Evolutionary conservation across 2,113 vertebrate genomes (phyloP).

Genomic region (Syngnathus typhle): DNA sequence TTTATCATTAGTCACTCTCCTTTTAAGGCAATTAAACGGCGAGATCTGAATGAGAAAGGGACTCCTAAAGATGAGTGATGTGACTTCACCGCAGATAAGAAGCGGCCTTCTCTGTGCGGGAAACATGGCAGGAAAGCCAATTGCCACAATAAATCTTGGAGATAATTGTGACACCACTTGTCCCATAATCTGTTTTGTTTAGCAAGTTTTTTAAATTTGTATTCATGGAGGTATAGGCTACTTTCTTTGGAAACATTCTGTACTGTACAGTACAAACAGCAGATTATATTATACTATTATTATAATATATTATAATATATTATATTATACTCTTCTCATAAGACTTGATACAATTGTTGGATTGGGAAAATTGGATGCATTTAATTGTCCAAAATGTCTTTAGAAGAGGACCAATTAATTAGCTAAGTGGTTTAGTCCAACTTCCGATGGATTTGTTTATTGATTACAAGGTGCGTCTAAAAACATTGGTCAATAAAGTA

Average conservation of each 20-base stretch:
- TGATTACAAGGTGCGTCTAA: not conserved
- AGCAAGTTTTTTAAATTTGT: not conserved
- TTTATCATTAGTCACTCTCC: not conserved
- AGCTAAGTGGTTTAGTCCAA: not conserved
- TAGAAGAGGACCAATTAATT: not conserved
- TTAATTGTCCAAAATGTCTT: not conserved
- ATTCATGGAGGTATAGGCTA: not conserved
- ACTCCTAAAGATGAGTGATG: not conserved
- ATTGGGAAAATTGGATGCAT: not conserved
- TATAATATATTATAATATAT: no score
- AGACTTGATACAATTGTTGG: not conserved
- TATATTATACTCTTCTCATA: not conserved
- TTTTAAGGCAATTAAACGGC: slow-evolving; percentile 1
- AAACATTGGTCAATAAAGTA: not conserved
- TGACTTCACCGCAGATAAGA: not conserved
- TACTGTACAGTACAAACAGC: not conserved
- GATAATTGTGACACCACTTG: not conserved
- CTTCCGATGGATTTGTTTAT: not conserved
- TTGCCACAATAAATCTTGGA: not conserved
- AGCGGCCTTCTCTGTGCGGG: not conserved
- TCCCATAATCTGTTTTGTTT: not conserved
- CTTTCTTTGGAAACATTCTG: not conserved
- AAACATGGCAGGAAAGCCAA: not conserved
- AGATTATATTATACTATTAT: no score
- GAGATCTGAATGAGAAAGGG: not conserved